Evolutionary conservation across 1,140 invertebrate species (phyloP).

Genomic region (Brachionus rotundiformis): DNA sequence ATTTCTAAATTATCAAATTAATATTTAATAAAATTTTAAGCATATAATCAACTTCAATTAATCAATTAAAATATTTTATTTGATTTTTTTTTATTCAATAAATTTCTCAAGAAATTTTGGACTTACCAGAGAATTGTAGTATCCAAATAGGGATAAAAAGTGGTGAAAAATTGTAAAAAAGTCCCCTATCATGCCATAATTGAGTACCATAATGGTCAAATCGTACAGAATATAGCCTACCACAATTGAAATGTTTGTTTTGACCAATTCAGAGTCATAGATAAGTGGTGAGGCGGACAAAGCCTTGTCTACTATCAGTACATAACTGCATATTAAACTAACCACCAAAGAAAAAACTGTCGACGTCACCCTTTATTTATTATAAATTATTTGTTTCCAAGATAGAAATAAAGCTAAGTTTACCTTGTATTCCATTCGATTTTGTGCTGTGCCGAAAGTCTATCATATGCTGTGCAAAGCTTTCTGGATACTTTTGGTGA

Average conservation of each 20-base stretch:
- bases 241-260: conserved; percentile 50
- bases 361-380: conserved; percentile 54
- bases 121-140: conserved; percentile 59
- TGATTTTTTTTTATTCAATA: not conserved
- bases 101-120: not conserved
- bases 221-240: conserved; percentile 54
- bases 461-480: not conserved
- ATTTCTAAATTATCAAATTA: no score
- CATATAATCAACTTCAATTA: no score
- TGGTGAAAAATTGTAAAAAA: conserved; percentile 60
- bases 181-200: conserved; percentile 60
- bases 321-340: conserved; percentile 58
- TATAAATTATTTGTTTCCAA: not conserved
- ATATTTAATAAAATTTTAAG: not conserved
- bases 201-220: conserved; percentile 56
- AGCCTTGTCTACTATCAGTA: conserved; percentile 57
- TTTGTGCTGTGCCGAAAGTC: conserved; percentile 12
- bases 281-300: conserved; percentile 58
- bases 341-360: conserved; percentile 58
- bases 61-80: no score
- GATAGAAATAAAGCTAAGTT: not conserved
- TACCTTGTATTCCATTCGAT: conserved; percentile 54
- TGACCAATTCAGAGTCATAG: conserved; percentile 50
- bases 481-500: not conserved
- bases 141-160: conserved; percentile 59